Conservation (phyloP, 1,140 invertebrate genomes). For the Hormaphis cornu region DNA sequence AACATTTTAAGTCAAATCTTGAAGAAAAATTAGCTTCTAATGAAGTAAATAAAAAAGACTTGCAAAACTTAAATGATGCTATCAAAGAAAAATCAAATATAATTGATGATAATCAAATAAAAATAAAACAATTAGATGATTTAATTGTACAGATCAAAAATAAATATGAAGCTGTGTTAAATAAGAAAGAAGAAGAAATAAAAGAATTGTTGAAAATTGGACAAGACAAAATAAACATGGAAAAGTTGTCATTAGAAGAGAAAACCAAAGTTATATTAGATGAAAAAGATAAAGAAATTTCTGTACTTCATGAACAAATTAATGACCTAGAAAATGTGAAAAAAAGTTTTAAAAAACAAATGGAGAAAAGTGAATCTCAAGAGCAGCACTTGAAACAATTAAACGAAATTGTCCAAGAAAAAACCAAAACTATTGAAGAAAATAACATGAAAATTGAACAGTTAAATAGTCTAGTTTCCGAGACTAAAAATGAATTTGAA, state of each 20-base stretch:
- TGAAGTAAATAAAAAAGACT: neutral
- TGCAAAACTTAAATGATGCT: neutral
- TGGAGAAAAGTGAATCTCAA: neutral
- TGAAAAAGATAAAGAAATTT: constrained; percentile 1
- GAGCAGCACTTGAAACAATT: neutral
- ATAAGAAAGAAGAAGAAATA: constrained; percentile 15
- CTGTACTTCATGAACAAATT: neutral
- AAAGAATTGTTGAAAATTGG: neutral
- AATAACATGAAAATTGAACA: neutral
- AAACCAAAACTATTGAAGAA: neutral
- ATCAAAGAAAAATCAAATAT: neutral
- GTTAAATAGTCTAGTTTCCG: neutral
- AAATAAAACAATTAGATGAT: neutral
- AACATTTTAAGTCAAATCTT: neutral
- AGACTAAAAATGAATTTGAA: neutral
- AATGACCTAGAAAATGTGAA: neutral
- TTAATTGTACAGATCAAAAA: neutral
- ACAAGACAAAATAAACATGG: neutral
- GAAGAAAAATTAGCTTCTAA: neutral
- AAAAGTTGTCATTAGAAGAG: neutral
- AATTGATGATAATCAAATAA: neutral
- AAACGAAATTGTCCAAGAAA: neutral
- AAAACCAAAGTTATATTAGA: neutral
- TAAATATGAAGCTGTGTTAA: neutral
- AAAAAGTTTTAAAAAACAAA: neutral